Base-by-base conservation (phyloP, 1,140 invertebrate species). In the Philopotamus ludificatus region DNA sequence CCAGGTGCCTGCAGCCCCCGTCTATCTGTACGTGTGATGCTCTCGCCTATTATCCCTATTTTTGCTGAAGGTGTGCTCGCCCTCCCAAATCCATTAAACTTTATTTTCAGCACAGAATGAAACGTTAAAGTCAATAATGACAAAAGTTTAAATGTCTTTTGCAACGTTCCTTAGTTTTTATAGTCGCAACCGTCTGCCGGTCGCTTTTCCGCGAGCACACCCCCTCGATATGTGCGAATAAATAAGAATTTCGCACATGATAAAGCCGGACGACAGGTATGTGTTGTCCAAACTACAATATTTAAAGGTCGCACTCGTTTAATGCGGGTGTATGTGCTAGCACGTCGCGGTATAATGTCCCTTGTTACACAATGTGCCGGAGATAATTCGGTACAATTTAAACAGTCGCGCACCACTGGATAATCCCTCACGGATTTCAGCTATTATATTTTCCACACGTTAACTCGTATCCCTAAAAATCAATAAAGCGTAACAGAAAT, bases 61-160 rank as follows among this genome's bases (percentile, higher is more conserved):
- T n/a, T n/a, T 34, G 4, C 28, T 34, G 28, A 34, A 34, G 28
- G 28, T 34, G 12, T 15, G 20, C 28, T 53, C 23, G 45, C 25
- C 20, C 53, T 45, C 41, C 28, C 47, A 26, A 60, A 60, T 60
- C 57, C 57, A 60, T 60, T 60, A 60, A 60, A 60, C 57, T 60
- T 57, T 60, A 41, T 41, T 60, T 60, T 60, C 10, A 4, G 57
- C 9, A 57, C 21, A 39, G 10, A 25, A 25, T 34, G 57, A 25
- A 22, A 44, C 57, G 57, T 47, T 47, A 60, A 34, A 60, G 57
- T 60, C 57, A 60, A 60, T 60, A 60, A 60, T 60, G 57, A 60
- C 57, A 60, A 60, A 60, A 60, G 57, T 60, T 60, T 60, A 44
- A 60, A 60, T 60, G 57, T 60, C 57, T 60, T 60, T 47, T 44